These are phyloP conservation scores for Pheosia tremula DNA, from an alignment of 2,888 invertebrate genomes.

Conservation along the genomic window DNA sequence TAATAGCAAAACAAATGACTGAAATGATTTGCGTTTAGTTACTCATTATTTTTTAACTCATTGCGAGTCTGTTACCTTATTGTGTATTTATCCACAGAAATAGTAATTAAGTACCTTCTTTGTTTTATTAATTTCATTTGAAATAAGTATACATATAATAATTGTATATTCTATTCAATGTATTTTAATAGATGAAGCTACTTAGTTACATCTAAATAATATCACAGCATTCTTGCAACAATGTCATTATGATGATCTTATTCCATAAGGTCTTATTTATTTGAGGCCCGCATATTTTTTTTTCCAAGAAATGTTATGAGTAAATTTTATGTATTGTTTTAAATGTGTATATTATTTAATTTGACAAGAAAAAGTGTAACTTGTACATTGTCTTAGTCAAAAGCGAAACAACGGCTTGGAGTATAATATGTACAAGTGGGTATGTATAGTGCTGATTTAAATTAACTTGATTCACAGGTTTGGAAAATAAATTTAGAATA, in stretches of 20 bases:
- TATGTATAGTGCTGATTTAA: background rate
- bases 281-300: background rate
- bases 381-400: too few species aligned
- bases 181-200: background rate
- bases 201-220: background rate
- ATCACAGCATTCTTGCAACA: background rate
- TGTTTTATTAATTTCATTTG: background rate
- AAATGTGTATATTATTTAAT: too few species aligned
- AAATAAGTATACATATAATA: background rate
- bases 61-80: background rate
- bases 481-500: background rate
- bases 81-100: background rate
- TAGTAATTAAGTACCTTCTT: background rate
- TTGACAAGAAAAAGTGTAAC: background rate
- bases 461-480: background rate
- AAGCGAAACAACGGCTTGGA: background rate
- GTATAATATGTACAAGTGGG: background rate
- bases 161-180: background rate
- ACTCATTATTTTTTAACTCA: background rate
- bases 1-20: conserved; percentile 5
- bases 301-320: background rate
- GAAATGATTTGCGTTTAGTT: conserved; percentile 5
- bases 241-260: background rate
- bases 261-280: background rate
- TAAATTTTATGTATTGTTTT: background rate